phyloP scores from a whole-genome alignment of 2,888 invertebrate species.

The Xanthorhoe spadicearia region DNA sequence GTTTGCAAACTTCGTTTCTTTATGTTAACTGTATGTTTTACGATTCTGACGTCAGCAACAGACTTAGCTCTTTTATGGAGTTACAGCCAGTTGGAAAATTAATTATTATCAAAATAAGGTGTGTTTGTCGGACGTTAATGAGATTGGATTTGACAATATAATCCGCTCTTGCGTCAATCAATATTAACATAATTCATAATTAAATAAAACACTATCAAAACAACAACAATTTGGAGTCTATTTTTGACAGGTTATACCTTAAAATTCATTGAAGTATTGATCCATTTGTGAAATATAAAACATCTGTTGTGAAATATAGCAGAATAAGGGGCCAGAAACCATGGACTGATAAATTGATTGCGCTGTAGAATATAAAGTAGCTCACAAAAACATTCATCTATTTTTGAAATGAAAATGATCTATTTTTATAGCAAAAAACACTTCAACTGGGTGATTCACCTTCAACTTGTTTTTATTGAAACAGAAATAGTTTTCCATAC shows the following conservation, averaged over 20 bases:
- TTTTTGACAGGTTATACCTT: neutral
- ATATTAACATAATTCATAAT: neutral
- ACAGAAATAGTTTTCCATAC: constrained; percentile 3
- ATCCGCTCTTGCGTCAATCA: no score
- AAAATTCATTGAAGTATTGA: no score
- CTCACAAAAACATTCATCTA: constrained; percentile 9
- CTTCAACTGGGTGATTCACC: constrained; percentile 15
- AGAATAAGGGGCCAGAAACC: neutral
- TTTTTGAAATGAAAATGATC: no score
- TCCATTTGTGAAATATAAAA: neutral
- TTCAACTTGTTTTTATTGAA: constrained; percentile 4
- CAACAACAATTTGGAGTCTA: neutral
- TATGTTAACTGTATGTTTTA: constrained; percentile 34
- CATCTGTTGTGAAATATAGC: neutral
- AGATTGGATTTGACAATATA: neutral
- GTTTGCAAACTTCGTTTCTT: constrained; percentile 28
- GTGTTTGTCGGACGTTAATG: constrained; percentile 6
- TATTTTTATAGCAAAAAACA: constrained; percentile 11
- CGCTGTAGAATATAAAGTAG: constrained; percentile 2
- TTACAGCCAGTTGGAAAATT: constrained; percentile 21
- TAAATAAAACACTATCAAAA: no score
- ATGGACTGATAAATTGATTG: constrained; percentile 8
- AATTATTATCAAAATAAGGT: constrained; percentile 15
- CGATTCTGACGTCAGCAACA: constrained; percentile 34
- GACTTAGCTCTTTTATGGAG: constrained; percentile 31